A percentile compares a stretch with the other conserved stretches of the same genome.
Conservation (phyloP, 2,797 vertebrate species). For the Triplophysa bombifrons region DNA sequence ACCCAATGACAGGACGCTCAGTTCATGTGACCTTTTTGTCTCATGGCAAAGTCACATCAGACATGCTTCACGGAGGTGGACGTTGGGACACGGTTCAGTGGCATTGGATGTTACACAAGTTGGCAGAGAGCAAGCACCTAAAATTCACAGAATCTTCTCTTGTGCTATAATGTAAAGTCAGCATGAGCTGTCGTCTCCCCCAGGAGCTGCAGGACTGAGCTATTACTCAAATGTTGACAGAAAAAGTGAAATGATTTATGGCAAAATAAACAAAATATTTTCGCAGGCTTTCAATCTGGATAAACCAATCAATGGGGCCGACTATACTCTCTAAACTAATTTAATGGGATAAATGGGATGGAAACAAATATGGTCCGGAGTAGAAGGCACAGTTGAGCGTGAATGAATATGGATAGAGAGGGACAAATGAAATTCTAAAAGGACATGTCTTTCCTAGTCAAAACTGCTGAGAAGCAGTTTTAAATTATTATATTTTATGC, state of each 20-base stretch:
- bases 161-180: conserved; percentile 17
- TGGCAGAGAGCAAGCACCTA: not conserved
- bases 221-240: conserved; percentile 29
- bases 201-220: conserved; percentile 2
- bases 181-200: not conserved
- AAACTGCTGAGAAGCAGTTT: conserved; percentile 33
- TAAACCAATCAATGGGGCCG: conserved; percentile 7
- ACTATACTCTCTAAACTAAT: conserved; percentile 11
- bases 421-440: conserved; percentile 21
- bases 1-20: conserved; percentile 10
- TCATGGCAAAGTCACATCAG: conserved; percentile 11
- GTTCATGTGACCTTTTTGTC: conserved; percentile 42
- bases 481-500: not conserved
- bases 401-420: conserved; percentile 30
- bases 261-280: conserved; percentile 29
- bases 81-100: conserved; percentile 1
- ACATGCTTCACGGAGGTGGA: conserved; percentile 18
- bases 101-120: not conserved
- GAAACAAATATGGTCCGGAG: conserved; percentile 14
- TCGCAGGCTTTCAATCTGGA: conserved; percentile 21
- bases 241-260: conserved; percentile 17
- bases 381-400: conserved; percentile 23
- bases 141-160: not conserved
- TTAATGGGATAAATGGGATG: conserved; percentile 23
- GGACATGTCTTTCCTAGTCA: conserved; percentile 16